phyloP scores from a whole-genome alignment of 2,797 vertebrate species.

The Tapera naevia region DNA sequence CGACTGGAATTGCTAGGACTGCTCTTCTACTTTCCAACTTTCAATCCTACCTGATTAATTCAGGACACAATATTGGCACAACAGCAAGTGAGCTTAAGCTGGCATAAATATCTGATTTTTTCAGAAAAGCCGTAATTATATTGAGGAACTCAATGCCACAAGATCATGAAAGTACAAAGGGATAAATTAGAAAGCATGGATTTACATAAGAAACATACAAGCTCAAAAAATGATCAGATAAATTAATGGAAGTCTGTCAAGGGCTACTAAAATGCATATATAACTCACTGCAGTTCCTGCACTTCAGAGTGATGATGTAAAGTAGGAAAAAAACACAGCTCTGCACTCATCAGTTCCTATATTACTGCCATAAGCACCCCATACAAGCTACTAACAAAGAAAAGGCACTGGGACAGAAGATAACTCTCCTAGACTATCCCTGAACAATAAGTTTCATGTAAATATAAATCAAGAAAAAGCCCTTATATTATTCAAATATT shows the following conservation, averaged over 20 bases:
- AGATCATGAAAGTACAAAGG: neutral
- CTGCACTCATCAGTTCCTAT: neutral
- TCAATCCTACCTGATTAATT: neutral
- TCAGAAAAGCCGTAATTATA: neutral
- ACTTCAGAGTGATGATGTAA: neutral
- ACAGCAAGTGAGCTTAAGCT: no score
- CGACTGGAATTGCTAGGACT: neutral
- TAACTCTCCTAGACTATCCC: neutral
- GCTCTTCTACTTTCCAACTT: neutral
- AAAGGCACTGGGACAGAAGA: neutral
- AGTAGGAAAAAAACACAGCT: neutral
- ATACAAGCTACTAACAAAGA: neutral
- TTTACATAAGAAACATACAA: neutral
- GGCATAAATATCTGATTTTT: neutral
- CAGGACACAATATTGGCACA: no score
- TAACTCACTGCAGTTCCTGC: neutral
- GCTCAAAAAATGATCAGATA: neutral
- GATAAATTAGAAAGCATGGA: neutral
- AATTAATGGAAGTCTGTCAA: neutral
- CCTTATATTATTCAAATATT: neutral
- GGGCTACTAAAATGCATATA: neutral
- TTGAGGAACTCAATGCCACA: neutral
- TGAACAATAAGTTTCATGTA: neutral
- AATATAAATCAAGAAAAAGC: neutral
- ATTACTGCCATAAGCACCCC: neutral